phyloP scores from a whole-genome alignment of 2,113 vertebrate genomes.

The Platycercus adscitus region DNA sequence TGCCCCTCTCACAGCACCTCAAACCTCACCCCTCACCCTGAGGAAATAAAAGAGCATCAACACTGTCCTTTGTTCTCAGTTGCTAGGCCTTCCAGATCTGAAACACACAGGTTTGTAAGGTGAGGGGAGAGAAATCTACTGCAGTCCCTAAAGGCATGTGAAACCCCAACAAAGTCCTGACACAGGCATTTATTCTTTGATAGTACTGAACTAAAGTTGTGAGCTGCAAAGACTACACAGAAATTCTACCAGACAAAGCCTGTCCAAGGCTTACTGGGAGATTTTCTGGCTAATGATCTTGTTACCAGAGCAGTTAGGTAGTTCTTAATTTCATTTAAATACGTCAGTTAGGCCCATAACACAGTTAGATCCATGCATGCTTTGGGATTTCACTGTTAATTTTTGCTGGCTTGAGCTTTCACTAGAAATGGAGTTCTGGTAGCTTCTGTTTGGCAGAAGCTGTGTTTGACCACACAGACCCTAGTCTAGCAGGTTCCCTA shows the following conservation, averaged over 20 bases:
- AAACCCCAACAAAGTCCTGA: not conserved
- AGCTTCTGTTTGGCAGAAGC: not conserved
- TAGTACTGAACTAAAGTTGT: not conserved
- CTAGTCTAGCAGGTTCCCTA: not conserved
- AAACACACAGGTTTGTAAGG: accelerated
- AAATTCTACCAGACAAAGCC: not conserved
- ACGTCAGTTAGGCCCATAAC: accelerated
- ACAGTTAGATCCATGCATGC: not conserved
- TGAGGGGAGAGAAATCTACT: not conserved
- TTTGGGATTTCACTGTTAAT: not conserved
- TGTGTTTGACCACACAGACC: not conserved
- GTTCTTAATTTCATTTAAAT: not conserved
- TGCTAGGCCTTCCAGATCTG: not conserved
- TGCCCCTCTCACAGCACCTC: not conserved
- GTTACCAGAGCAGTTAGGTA: not conserved
- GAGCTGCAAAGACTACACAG: not conserved
- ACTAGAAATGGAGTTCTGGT: not conserved
- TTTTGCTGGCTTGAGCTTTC: not conserved
- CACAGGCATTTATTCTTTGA: not conserved
- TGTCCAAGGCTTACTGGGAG: not conserved
- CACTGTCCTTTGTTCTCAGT: not conserved
- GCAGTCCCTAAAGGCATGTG: not conserved
- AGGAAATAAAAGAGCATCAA: not conserved
- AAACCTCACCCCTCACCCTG: too few relatives aligned
- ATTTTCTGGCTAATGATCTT: not conserved